phyloP scores from a whole-genome alignment of 2,797 vertebrate species.

The Pelochelys cantorii region DNA sequence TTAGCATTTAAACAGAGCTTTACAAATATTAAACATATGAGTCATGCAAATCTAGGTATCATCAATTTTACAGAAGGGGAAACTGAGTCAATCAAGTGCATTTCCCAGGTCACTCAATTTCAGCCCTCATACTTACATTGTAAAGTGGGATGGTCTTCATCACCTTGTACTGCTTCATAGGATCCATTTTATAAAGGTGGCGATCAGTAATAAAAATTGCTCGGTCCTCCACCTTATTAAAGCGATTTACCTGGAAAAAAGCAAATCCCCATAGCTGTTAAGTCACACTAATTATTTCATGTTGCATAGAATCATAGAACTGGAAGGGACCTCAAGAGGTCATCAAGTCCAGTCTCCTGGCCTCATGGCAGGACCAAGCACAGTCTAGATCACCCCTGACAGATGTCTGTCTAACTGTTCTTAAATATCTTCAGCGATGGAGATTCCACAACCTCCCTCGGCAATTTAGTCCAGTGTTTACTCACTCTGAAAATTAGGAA shows the following conservation, averaged over 20 bases:
- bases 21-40: not conserved
- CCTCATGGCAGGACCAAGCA: too few species aligned
- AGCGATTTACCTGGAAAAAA: constrained; percentile 91
- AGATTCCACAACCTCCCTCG: too few species aligned
- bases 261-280: not conserved
- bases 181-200: constrained; percentile 99
- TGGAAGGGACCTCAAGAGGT: too few species aligned
- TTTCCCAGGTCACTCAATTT: not conserved
- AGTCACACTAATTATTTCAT: not conserved
- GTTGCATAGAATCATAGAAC: fast-evolving
- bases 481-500: too few species aligned
- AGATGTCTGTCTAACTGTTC: too few species aligned
- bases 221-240: constrained; percentile 94
- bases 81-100: not conserved
- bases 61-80: not conserved
- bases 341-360: too few species aligned
- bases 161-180: constrained; percentile 93
- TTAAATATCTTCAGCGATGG: too few species aligned
- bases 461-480: too few species aligned
- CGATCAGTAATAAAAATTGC: constrained; percentile 96
- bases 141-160: constrained; percentile 98
- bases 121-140: constrained; percentile 83
- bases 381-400: too few species aligned
- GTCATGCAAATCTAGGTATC: not conserved
- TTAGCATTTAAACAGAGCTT: not conserved